Evolutionary conservation across 2,888 invertebrate species (phyloP).

Genomic region (Eugnorisma glareosa): DNA sequence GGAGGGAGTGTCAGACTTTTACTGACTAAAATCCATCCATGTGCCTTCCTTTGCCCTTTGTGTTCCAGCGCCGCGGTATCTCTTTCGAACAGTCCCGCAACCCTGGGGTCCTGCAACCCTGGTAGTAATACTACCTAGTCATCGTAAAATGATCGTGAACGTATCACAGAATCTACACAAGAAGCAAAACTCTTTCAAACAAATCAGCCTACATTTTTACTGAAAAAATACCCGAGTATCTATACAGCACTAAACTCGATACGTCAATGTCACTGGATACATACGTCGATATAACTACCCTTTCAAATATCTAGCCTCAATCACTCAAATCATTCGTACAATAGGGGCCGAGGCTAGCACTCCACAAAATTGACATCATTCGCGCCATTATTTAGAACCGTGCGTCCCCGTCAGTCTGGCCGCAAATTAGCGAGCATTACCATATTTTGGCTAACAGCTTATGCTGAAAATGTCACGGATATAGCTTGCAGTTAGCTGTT

Average conservation of each 20-base stretch:
- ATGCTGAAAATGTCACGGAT: conserved; percentile 47
- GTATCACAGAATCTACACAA: too few species aligned
- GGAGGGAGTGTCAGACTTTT: too few species aligned
- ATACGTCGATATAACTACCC: background rate
- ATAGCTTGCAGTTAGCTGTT: conserved; percentile 19
- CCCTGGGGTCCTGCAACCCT: too few species aligned
- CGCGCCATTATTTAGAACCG: conserved; percentile 34
- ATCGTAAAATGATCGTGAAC: too few species aligned
- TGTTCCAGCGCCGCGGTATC: too few species aligned
- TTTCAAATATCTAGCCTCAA: conserved; percentile 8
- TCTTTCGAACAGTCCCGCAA: too few species aligned
- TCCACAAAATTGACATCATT: conserved; percentile 57
- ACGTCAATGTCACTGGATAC: background rate
- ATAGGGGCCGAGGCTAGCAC: conserved; percentile 40
- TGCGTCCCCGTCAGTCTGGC: conserved; percentile 34
- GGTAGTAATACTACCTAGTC: too few species aligned
- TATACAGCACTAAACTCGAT: background rate
- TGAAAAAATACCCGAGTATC: background rate
- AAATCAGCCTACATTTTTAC: background rate
- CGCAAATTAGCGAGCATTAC: conserved; percentile 67
- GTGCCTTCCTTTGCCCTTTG: too few species aligned
- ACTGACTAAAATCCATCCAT: too few species aligned
- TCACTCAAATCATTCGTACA: conserved; percentile 45
- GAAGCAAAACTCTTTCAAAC: too few species aligned
- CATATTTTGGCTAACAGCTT: conserved; percentile 67